Conservation (phyloP, 2,113 vertebrate genomes). For the Vulpes vulpes region DNA sequence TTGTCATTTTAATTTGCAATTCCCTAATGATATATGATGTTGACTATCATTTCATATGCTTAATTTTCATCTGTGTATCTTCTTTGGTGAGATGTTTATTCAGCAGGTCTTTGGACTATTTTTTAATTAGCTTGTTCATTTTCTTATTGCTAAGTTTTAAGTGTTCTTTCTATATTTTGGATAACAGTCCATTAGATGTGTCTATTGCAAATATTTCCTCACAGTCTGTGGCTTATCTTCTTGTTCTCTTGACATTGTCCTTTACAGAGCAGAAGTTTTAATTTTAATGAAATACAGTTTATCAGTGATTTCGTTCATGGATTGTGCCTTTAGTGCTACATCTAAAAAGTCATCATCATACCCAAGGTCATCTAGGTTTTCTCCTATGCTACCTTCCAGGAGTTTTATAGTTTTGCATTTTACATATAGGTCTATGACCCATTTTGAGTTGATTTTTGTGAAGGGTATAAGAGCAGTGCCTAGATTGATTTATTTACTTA, state of each 20-base stretch:
- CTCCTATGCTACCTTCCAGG: not conserved
- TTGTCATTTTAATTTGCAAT: not conserved
- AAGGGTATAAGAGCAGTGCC: not conserved
- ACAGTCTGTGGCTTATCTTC: not conserved
- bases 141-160: not conserved
- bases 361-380: not conserved
- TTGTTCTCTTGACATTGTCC: not conserved
- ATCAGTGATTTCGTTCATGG: not conserved
- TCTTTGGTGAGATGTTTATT: not conserved
- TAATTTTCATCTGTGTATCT: not conserved
- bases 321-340: not conserved
- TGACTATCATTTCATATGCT: not conserved
- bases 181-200: not conserved
- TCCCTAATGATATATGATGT: not conserved
- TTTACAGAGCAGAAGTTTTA: not conserved
- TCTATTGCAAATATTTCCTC: not conserved
- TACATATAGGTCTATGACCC: not conserved
- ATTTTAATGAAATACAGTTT: not conserved
- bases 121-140: not conserved
- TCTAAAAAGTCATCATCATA: not conserved
- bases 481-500: not conserved
- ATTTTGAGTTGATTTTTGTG: not conserved
- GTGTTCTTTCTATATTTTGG: not conserved
- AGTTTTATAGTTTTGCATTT: not conserved
- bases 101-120: not conserved